Percentiles rank a stretch among this genome's conserved stretches.
Evolutionary conservation across 2,888 invertebrate species (phyloP).

Genomic region (Leptopterna dolabrata): DNA sequence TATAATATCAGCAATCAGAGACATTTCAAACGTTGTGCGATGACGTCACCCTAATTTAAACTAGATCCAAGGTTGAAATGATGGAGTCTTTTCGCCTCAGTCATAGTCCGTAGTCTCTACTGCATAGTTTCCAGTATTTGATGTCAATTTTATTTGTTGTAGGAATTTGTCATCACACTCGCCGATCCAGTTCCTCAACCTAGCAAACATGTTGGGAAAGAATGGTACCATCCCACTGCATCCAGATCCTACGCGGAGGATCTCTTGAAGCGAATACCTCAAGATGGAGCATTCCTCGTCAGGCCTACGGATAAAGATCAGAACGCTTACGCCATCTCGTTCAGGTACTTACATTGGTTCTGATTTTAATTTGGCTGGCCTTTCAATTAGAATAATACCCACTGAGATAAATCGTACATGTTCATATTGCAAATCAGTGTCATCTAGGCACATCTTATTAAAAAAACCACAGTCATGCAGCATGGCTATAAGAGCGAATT

Average conservation of each 20-base stretch:
- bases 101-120: no score
- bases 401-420: no score
- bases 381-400: background rate
- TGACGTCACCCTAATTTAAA: no score
- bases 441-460: no score
- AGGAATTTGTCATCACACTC: constrained; percentile 88
- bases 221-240: constrained; percentile 90
- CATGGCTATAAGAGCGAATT: no score
- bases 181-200: constrained; percentile 95
- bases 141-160: no score
- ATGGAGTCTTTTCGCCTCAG: no score
- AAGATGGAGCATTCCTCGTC: constrained; percentile 95
- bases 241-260: constrained; percentile 88
- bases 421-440: no score
- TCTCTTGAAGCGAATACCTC: constrained; percentile 82
- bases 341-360: constrained; percentile 73
- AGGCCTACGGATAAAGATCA: constrained; percentile 89
- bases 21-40: no score
- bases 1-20: background rate
- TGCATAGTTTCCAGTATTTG: no score
- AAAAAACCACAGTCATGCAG: no score
- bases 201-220: constrained; percentile 91
- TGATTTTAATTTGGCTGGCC: background rate
- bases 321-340: constrained; percentile 92
- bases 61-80: no score